phyloP scores from a whole-genome alignment of 1,140 invertebrate genomes.

The Pachypeltis micranthus region DNA sequence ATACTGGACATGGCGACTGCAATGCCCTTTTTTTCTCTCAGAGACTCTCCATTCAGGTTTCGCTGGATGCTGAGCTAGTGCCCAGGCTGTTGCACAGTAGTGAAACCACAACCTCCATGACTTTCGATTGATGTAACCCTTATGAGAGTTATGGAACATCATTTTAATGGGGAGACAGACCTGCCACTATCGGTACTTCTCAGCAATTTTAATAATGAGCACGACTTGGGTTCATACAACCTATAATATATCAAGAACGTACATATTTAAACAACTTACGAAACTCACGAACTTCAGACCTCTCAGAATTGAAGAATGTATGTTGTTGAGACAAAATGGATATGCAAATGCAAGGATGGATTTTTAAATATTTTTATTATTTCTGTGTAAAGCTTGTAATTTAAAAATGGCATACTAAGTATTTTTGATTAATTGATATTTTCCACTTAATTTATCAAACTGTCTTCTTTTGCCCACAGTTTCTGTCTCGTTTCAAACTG shows the following conservation, averaged over 20 bases:
- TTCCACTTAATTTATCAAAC: constrained; percentile 18
- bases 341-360: neutral
- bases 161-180: constrained; percentile 40
- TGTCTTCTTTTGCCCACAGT: constrained; percentile 11
- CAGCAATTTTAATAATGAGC: constrained; percentile 54
- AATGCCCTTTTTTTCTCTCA: no score
- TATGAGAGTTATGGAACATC: no score
- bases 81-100: no score
- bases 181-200: constrained; percentile 40
- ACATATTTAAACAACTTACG: neutral
- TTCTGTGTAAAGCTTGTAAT: no score
- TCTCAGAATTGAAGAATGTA: constrained; percentile 21
- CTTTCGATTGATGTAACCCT: no score
- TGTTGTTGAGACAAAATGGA: constrained; percentile 19
- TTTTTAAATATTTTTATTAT: neutral
- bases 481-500: neutral
- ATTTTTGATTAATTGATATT: constrained; percentile 25
- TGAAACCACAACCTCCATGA: no score
- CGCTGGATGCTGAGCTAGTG: no score
- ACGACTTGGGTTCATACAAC: constrained; percentile 49
- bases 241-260: constrained; percentile 50
- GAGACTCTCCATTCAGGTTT: no score
- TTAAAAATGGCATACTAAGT: no score
- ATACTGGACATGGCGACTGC: no score
- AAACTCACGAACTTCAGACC: no score